Evolutionary conservation across 2,797 vertebrate species (phyloP).

Genomic region (Botia almorhae): DNA sequence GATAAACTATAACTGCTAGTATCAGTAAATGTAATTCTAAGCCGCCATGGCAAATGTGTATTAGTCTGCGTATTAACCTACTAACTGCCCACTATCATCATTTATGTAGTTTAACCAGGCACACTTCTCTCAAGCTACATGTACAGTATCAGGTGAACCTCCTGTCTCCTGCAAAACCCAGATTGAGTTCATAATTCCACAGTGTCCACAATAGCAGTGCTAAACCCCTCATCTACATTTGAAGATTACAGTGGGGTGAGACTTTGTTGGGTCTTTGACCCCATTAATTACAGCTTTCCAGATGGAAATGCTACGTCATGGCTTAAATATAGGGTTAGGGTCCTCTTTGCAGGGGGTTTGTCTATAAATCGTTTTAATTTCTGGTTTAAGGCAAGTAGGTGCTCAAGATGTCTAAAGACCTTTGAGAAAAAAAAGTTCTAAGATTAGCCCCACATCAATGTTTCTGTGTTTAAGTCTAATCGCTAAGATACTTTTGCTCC

Average conservation of each 20-base stretch:
- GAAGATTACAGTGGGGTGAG: constrained; percentile 54
- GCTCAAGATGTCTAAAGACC: constrained; percentile 47
- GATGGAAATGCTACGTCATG: constrained; percentile 47
- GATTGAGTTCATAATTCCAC: constrained; percentile 59
- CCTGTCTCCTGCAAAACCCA: constrained; percentile 48
- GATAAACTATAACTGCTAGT: constrained; percentile 26
- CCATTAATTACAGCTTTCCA: constrained; percentile 63
- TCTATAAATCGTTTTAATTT: constrained; percentile 63
- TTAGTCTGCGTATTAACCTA: constrained; percentile 9
- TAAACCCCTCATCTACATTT: constrained; percentile 62
- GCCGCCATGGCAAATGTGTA: constrained; percentile 31
- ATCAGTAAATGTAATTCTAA: constrained; percentile 30
- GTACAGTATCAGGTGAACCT: constrained; percentile 40
- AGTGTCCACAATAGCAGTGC: constrained; percentile 50
- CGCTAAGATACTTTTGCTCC: constrained; percentile 24
- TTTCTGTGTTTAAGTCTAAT: constrained; percentile 47
- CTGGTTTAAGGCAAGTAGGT: constrained; percentile 53
- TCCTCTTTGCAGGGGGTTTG: constrained; percentile 53
- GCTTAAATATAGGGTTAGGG: constrained; percentile 60
- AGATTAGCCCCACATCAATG: constrained; percentile 54
- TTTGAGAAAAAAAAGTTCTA: constrained; percentile 49
- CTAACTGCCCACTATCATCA: constrained; percentile 30
- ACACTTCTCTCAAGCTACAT: constrained; percentile 20
- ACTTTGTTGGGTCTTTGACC: constrained; percentile 48
- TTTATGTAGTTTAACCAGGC: not conserved